Base-by-base conservation (phyloP, 30 jellyfish, hydroid and myxozoan species). In the Sanderia malayensis region DNA sequence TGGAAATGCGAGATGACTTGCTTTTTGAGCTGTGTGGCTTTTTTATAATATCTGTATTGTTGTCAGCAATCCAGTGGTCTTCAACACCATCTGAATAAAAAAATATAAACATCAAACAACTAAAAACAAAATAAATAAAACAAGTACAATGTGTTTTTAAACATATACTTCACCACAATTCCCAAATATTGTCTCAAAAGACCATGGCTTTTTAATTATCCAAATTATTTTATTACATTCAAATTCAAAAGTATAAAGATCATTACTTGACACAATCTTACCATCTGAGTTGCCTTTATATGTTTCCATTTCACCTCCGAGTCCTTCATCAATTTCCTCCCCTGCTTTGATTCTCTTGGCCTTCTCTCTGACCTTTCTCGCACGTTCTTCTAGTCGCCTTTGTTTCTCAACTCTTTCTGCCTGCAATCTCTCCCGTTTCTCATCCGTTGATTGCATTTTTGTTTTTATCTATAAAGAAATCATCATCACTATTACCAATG, bases 241-340 rank as follows among this genome's bases (percentile, higher is more conserved):
- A n/a, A n/a, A n/a, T n/a, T n/a, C n/a, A n/a, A n/a, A n/a, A n/a
- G n/a, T n/a, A n/a, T n/a, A n/a, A n/a, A n/a, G n/a, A n/a, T n/a
- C n/a, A n/a, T n/a, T n/a, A n/a, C n/a, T n/a, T n/a, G n/a, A n/a
- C n/a, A n/a, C n/a, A n/a, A n/a, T 24, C 76, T 64, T 31, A 78
- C 89, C 89, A 64, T 66, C 82, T 46, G 81, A 47, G 0, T 64
- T 68, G 0, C 68, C 61, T 52, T 65, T 78, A 41, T 63, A 78
- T 0, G 89, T 64, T 55, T 78, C 89, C 89, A 78, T 78, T 34
- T 78, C 89, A 22, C 76, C 89, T 2, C 89, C 89, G 22, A 78
- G 76, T n/a, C 89, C 89, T 49, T 78, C 89, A 53, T 78, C 89
- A 29, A 45, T 23, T 0, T 78, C 89, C 24, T 78, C 47, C 1